Evolutionary conservation across 1,140 invertebrate genomes (phyloP).

Genomic region (Fragariocoptes setiger): DNA sequence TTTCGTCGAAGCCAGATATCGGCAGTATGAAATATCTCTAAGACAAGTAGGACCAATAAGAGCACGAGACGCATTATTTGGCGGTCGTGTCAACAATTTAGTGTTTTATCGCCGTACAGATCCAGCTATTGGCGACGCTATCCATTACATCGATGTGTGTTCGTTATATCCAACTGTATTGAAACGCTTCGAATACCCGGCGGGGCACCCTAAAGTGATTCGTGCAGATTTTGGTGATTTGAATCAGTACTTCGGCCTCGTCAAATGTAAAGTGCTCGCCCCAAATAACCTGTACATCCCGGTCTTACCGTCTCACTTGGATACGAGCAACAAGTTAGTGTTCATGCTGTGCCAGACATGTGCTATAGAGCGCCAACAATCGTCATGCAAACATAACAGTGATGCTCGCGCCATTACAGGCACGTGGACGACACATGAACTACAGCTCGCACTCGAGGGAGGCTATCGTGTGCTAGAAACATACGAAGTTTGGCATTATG

Average conservation of each 20-base stretch:
- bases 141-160: no score
- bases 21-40: no score
- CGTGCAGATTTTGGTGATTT: conserved; percentile 11
- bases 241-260: conserved; percentile 11
- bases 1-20: no score
- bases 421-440: conserved; percentile 16
- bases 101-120: no score
- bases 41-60: background rate
- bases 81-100: conserved; percentile 15
- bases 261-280: conserved; percentile 11
- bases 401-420: conserved; percentile 14
- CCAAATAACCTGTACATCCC: conserved; percentile 8
- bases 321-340: conserved; percentile 8
- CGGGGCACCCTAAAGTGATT: conserved; percentile 15
- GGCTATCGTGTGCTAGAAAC: conserved; percentile 16
- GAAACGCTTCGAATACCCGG: conserved; percentile 11
- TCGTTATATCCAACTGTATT: no score
- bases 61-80: conserved; percentile 14
- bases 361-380: conserved; percentile 1
- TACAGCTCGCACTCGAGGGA: conserved; percentile 14
- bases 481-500: conserved; percentile 17
- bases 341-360: conserved; percentile 12
- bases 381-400: conserved; percentile 12
- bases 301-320: conserved; percentile 8
- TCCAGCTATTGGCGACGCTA: no score